phyloP scores from a whole-genome alignment of 2,888 invertebrate genomes.

The Diarsia rubi region DNA sequence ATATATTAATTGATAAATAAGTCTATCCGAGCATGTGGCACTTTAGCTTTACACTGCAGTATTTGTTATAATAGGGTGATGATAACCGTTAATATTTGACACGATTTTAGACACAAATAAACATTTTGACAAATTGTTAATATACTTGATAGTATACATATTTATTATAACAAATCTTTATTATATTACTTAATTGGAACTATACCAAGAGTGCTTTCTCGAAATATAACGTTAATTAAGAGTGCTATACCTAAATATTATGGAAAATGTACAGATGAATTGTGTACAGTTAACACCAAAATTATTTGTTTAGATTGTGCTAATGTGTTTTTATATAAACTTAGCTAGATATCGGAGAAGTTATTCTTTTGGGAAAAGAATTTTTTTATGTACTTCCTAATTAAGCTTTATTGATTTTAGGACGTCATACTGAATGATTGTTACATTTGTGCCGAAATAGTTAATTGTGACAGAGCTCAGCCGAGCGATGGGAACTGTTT shows the following conservation, averaged over 20 bases:
- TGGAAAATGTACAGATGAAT: constrained; percentile 69
- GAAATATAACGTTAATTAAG: constrained; percentile 79
- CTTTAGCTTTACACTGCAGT: constrained; percentile 60
- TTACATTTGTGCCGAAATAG: constrained; percentile 58
- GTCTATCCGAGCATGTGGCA: constrained; percentile 56
- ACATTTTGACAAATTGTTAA: constrained; percentile 72
- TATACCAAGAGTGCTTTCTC: constrained; percentile 87
- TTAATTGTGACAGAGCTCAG: constrained; percentile 53
- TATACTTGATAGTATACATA: constrained; percentile 64
- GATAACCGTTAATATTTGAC: constrained; percentile 53
- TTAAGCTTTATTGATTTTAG: constrained; percentile 78
- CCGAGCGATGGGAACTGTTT: constrained; percentile 47
- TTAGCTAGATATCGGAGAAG: constrained; percentile 77
- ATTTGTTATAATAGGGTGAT: constrained; percentile 46
- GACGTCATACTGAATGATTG: constrained; percentile 62
- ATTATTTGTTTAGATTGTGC: constrained; percentile 78
- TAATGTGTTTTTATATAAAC: constrained; percentile 76
- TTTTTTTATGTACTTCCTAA: constrained; percentile 83
- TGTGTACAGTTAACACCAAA: constrained; percentile 78
- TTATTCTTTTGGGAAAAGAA: constrained; percentile 91
- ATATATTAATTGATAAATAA: constrained; percentile 42
- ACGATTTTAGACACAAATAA: constrained; percentile 54
- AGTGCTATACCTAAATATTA: constrained; percentile 74
- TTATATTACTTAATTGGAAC: constrained; percentile 68
- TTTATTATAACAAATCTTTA: constrained; percentile 63